Evolutionary conservation across 2,113 vertebrate genomes (phyloP), one percentile per base, ranked within the genome.

Genomic region (Dicaeum eximium): DNA sequence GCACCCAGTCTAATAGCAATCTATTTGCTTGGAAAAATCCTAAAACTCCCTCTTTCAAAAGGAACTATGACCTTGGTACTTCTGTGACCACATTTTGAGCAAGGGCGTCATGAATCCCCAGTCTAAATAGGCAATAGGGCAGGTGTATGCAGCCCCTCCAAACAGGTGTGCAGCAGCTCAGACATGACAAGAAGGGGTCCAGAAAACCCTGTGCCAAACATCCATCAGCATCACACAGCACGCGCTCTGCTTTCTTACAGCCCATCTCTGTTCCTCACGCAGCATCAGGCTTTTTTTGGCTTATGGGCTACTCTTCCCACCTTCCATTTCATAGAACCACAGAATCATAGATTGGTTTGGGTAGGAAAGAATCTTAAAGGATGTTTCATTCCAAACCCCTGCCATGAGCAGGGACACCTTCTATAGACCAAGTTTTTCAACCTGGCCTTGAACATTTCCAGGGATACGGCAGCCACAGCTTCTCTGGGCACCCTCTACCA

Each of bases 231-330:
- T n/a, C 48, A 31, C 53, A 33, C n/a, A 50, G 38, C 37, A 11
- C 7, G 14, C 0, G 2, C 28, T 88, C 50, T 38, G 0, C 16
- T 65, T 42, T 21, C 25, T 38, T 7, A 24, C 0, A 17, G 48
- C 7, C 48, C 40, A 15, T 5, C 66, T 60, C 88, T 67, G 45
- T 4, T 67, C 38, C 42, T 66, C 38, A 9, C 0, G 0, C 28
- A 57, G 24, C 31, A 27, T 45, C 31, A 5, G 2, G 8, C 11
- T 22, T 25, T 22, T 25, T 57, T 38, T 21, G 74, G n/a, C 3
- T 57, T 61, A 12, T 7, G 33, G 45, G 25, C 35, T 40, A 2
- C 3, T 61, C 54, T n/a, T 51, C n/a, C 44, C 67, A 37, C 28
- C 16, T n/a, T 57, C 7, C 28, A 12, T 37, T 40, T n/a, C 70